Base-by-base conservation (phyloP, 2,888 invertebrate genomes). In the Heteropelma amictum region DNA sequence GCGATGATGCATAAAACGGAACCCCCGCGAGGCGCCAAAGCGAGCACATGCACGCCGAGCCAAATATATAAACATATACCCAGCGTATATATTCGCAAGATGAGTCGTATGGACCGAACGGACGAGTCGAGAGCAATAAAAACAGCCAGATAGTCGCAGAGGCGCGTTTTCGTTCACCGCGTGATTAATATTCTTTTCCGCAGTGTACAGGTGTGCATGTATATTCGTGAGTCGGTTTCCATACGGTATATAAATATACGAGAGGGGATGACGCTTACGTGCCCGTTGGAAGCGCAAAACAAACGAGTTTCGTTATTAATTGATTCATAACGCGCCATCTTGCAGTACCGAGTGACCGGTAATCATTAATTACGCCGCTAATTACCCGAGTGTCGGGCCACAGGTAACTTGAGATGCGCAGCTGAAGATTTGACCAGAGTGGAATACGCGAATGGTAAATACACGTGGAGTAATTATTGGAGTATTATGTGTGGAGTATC, bases 241-340 rank as follows among this genome's bases (percentile, higher is more conserved):
- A n/a, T n/a, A n/a, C n/a, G n/a, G n/a, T n/a, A n/a, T n/a, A n/a
- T n/a, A n/a, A n/a, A n/a, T n/a, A n/a, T n/a, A n/a, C n/a, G 45
- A 54, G 21, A 63, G 47, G 47, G 14, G 58, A 35, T 35, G 60
- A 53, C 40, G 38, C 54, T 17, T 60, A 42, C 49, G 61, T 58
- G 65, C 53, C 42, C 65, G 53, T 69, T 61, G 64, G 60, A 63
- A 60, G 76, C 72, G 64, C 78, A 77, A 79, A 80, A 83, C 72
- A 79, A 83, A 81, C 77, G 80, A 81, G 77, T 79, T 17, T 67
- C 64, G 71, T 81, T 83, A 83, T 82, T 83, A 82, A 83, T 82
- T 80, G 82, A 83, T 83, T 82, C 80, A 81, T 83, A 82, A 81
- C 72, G 81, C 81, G 79, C 80, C 79, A 80, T 81, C 79, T 79